Conservation (phyloP, 2,888 invertebrate species). For the Gerosis bhagava region DNA sequence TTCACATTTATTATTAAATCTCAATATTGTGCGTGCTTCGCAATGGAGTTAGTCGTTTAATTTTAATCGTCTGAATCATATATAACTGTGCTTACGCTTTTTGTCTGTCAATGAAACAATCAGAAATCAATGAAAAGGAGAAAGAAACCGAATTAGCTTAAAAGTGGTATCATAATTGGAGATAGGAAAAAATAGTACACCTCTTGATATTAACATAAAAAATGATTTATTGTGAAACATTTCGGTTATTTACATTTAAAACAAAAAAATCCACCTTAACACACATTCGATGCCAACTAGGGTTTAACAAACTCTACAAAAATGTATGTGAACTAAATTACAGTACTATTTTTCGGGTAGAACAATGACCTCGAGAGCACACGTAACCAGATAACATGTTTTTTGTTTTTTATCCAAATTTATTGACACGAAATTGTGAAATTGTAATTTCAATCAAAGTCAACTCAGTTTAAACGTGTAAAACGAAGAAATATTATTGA, state of each 20-base stretch:
- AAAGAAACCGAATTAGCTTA: too few species aligned
- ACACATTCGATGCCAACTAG: neutral
- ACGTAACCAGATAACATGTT: conserved; percentile 79
- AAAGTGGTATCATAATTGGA: too few species aligned
- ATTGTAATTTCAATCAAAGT: conserved; percentile 43
- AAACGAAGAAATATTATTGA: conserved; percentile 35
- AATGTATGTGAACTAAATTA: neutral
- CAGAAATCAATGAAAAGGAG: too few species aligned
- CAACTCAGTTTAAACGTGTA: conserved; percentile 35
- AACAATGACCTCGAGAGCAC: conserved; percentile 54
- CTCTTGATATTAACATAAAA: too few species aligned
- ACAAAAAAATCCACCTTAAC: neutral
- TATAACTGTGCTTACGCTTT: too few species aligned
- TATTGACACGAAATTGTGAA: conserved; percentile 52
- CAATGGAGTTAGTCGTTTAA: too few species aligned
- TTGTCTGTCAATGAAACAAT: too few species aligned
- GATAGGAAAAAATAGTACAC: too few species aligned
- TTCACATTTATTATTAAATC: too few species aligned
- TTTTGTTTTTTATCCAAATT: conserved; percentile 67
- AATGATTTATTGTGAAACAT: neutral
- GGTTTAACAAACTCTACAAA: neutral
- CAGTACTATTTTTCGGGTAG: conserved; percentile 23
- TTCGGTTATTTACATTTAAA: conserved; percentile 15
- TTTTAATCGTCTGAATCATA: too few species aligned
- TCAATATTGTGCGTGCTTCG: too few species aligned